phyloP scores from a whole-genome alignment of 2,113 vertebrate species.

The Brachypteracias leptosomus region DNA sequence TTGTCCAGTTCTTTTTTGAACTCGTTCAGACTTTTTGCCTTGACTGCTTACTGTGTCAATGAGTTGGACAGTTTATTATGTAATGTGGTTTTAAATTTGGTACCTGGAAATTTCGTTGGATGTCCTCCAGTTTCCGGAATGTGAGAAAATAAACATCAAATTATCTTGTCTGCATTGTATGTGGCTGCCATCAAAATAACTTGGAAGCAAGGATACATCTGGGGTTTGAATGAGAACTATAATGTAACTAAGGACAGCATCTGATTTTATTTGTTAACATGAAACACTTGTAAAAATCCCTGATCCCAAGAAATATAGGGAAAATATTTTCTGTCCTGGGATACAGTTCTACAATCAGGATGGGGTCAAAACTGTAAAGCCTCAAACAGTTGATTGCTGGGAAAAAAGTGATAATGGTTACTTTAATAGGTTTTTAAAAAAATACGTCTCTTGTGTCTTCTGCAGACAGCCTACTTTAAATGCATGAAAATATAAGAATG shows the following conservation, averaged over 20 bases:
- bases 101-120: neutral
- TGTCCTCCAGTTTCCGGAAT: neutral
- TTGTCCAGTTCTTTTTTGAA: neutral
- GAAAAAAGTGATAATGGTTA: neutral
- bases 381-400: neutral
- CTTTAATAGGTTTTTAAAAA: neutral
- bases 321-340: neutral
- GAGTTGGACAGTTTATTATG: neutral
- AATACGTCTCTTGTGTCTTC: neutral
- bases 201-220: neutral
- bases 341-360: neutral
- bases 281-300: neutral
- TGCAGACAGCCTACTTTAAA: neutral
- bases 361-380: neutral
- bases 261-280: neutral
- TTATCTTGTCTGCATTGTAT: neutral
- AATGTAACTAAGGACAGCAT: neutral
- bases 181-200: neutral
- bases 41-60: neutral
- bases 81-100: neutral
- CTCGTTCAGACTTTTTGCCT: neutral
- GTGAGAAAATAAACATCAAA: neutral
- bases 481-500: neutral
- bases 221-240: neutral
- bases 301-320: neutral